Conservation (phyloP, 2,797 vertebrate genomes). For the Atherinosoma microstoma region DNA sequence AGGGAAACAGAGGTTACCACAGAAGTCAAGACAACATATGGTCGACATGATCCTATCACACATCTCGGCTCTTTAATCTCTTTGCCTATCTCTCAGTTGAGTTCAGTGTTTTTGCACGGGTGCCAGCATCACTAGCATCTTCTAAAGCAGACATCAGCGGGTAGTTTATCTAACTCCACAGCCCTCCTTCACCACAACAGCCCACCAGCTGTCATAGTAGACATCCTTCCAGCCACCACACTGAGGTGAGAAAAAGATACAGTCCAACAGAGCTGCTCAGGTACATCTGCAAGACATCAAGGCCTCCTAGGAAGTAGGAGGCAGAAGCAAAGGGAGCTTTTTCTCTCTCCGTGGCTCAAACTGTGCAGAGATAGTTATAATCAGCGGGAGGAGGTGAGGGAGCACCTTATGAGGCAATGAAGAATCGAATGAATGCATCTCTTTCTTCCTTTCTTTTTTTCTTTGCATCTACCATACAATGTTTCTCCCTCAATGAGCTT, state of each 20-base stretch:
- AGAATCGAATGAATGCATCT: conserved; percentile 48
- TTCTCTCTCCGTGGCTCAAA: conserved; percentile 63
- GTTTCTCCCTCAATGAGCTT: conserved; percentile 26
- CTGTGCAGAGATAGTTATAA: conserved; percentile 68
- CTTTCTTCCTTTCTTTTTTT: conserved; percentile 41
- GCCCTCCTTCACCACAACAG: conserved; percentile 72
- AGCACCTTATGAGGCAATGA: conserved; percentile 55
- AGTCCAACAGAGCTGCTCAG: conserved; percentile 60
- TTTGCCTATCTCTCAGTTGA: conserved; percentile 33
- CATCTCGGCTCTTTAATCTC: conserved; percentile 45
- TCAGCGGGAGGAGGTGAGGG: conserved; percentile 60
- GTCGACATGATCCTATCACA: conserved; percentile 48
- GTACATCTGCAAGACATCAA: conserved; percentile 60
- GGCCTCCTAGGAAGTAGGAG: conserved; percentile 61
- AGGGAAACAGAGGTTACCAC: conserved; percentile 51
- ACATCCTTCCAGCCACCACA: conserved; percentile 68
- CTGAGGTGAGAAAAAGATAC: conserved; percentile 63
- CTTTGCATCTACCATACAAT: conserved; percentile 17
- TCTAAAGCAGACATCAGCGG: conserved; percentile 73
- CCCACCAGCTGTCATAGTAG: conserved; percentile 74
- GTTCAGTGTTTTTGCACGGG: conserved; percentile 50
- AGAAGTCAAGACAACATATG: conserved; percentile 46
- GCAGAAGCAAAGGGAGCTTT: conserved; percentile 62
- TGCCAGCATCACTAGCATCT: conserved; percentile 39
- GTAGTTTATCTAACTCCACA: conserved; percentile 75